These are phyloP conservation scores for Sanderia malayensis DNA, from an alignment of 30 jellyfish, hydroid and myxozoan genomes.

Conservation along the genomic window DNA sequence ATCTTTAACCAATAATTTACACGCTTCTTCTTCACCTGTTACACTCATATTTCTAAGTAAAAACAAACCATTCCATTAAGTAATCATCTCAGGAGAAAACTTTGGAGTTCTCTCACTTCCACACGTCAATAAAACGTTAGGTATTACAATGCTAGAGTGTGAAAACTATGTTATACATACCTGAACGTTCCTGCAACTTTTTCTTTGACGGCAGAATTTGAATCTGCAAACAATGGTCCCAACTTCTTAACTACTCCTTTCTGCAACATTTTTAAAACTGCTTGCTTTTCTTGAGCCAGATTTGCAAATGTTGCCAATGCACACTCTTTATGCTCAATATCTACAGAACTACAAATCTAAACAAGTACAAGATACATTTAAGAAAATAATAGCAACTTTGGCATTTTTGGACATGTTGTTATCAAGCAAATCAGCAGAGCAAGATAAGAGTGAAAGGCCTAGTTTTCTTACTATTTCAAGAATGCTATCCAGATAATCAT, in stretches of 20 bases:
- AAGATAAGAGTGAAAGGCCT: no score
- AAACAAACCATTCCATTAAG: not conserved
- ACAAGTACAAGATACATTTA: not conserved
- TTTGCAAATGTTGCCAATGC: conserved; percentile 5
- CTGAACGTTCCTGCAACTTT: conserved; percentile 10
- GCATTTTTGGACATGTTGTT: no score
- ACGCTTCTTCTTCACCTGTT: not conserved
- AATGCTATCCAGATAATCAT: not conserved
- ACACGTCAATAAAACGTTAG: no score
- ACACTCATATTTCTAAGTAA: not conserved
- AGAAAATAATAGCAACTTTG: no score
- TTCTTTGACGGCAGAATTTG: not conserved
- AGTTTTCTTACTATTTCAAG: not conserved
- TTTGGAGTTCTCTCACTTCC: not conserved
- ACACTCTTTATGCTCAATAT: not conserved
- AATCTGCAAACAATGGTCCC: not conserved
- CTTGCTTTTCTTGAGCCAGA: conserved; percentile 1
- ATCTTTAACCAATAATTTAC: not conserved
- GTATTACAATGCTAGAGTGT: no score
- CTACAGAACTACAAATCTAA: not conserved
- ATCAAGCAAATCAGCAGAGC: no score
- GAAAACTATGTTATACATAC: no score
- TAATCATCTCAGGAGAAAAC: not conserved
- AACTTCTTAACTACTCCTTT: not conserved
- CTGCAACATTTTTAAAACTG: not conserved